Conservation (phyloP, 2,797 vertebrate genomes). For the Sebastes trivittatus region DNA sequence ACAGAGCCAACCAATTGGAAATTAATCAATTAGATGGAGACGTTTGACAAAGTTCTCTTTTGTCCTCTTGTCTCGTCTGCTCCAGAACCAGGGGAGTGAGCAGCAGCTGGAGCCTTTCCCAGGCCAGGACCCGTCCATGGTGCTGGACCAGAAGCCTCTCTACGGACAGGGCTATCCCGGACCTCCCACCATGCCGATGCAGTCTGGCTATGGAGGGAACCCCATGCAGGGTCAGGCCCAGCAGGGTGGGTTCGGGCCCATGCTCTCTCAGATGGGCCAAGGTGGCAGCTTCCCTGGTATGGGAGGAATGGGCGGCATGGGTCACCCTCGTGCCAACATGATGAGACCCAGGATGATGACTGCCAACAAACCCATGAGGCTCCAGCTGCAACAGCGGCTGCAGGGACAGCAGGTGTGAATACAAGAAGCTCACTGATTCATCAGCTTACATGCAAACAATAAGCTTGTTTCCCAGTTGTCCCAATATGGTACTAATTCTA, state of each 20-base stretch:
- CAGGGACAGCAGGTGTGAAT: constrained; percentile 94
- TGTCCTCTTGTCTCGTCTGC: constrained; percentile 34
- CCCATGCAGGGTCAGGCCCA: constrained; percentile 83
- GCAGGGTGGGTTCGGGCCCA: constrained; percentile 79
- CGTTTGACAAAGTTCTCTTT: constrained; percentile 47
- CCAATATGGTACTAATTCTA: background rate
- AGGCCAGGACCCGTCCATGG: constrained; percentile 89
- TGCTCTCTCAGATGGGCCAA: constrained; percentile 86
- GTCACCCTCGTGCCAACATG: constrained; percentile 87
- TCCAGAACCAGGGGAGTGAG: constrained; percentile 87
- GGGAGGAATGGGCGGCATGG: constrained; percentile 88
- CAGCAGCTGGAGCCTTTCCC: constrained; percentile 88
- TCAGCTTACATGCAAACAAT: background rate
- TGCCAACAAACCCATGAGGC: constrained; percentile 92
- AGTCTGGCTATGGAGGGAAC: constrained; percentile 83
- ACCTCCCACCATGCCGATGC: constrained; percentile 87
- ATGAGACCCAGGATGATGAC: constrained; percentile 91
- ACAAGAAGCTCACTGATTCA: background rate
- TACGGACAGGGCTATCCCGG: constrained; percentile 91
- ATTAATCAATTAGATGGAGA: constrained; percentile 59
- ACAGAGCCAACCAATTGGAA: constrained; percentile 49
- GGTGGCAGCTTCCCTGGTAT: constrained; percentile 86
- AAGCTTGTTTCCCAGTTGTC: background rate
- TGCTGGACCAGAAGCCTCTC: constrained; percentile 91
- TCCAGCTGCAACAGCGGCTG: constrained; percentile 96